Percentiles rank a stretch among this genome's conserved stretches.
Conservation (phyloP, 1,140 invertebrate genomes). For the Drosophila quadrilineata region DNA sequence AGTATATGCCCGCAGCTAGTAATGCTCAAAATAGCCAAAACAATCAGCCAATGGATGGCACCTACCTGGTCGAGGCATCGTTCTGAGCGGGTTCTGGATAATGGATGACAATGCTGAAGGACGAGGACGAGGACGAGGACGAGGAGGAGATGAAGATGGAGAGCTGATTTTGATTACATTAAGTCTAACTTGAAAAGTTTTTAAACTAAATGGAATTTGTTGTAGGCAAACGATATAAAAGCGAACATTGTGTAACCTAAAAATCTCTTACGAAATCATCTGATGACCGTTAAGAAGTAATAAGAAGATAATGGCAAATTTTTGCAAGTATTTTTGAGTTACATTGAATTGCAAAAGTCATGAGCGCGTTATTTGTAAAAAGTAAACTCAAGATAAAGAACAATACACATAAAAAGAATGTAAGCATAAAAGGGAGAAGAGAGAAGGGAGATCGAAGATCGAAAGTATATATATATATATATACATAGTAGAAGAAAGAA, state of each 20-base stretch:
- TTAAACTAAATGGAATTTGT: conserved; percentile 68
- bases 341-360: conserved; percentile 41
- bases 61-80: conserved; percentile 91
- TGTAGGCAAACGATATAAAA: conserved; percentile 45
- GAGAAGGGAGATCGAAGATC: neutral
- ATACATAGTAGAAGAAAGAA: conserved; percentile 30
- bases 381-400: conserved; percentile 16
- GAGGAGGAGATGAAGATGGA: conserved; percentile 3
- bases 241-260: conserved; percentile 44
- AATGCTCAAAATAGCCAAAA: conserved; percentile 89
- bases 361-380: conserved; percentile 50
- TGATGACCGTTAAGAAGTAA: conserved; percentile 73
- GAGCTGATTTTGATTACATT: conserved; percentile 63
- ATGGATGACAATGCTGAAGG: conserved; percentile 5
- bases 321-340: conserved; percentile 36
- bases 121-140: conserved; percentile 7
- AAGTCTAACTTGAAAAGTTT: conserved; percentile 72
- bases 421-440: conserved; percentile 20
- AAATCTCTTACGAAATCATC: conserved; percentile 69
- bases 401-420: conserved; percentile 32
- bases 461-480: neutral
- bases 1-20: conserved; percentile 90
- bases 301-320: conserved; percentile 48
- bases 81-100: conserved; percentile 82
- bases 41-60: conserved; percentile 89